Evolutionary conservation across 2,113 vertebrate genomes (phyloP).

Genomic region (Pituophis catenifer): DNA sequence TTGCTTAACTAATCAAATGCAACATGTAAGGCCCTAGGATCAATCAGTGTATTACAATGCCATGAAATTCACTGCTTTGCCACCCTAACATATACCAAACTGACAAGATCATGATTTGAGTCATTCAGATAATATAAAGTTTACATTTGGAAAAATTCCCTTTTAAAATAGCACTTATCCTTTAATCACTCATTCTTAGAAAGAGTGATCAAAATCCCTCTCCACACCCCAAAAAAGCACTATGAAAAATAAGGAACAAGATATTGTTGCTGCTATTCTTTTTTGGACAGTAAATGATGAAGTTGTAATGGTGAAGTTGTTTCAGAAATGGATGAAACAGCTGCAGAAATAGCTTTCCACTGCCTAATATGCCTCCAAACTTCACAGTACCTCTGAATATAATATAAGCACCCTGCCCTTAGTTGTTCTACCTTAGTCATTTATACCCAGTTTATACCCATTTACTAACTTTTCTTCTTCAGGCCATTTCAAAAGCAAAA

Average conservation of each 20-base stretch:
- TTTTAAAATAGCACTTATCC: background rate
- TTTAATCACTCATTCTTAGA: background rate
- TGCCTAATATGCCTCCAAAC: background rate
- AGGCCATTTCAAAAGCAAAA: background rate
- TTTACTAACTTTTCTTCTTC: background rate
- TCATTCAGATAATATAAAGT: background rate
- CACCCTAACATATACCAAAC: background rate
- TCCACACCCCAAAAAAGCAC: background rate
- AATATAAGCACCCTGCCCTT: background rate
- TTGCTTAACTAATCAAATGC: background rate
- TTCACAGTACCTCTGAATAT: background rate
- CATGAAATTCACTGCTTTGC: background rate
- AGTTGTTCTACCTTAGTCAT: background rate
- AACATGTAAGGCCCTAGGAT: background rate
- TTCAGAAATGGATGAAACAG: background rate
- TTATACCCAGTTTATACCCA: background rate
- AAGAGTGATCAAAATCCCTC: background rate
- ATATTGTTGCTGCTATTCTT: background rate
- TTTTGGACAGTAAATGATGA: background rate
- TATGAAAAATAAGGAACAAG: background rate
- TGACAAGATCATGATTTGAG: background rate
- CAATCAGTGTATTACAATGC: background rate
- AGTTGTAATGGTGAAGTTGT: background rate
- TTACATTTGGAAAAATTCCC: background rate
- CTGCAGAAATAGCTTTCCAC: background rate